A percentile compares a stretch with the other conserved stretches of the same genome.
These are phyloP conservation scores for Hyperopisus bebe DNA, from an alignment of 2,113 vertebrate genomes.

Conservation along the genomic window DNA sequence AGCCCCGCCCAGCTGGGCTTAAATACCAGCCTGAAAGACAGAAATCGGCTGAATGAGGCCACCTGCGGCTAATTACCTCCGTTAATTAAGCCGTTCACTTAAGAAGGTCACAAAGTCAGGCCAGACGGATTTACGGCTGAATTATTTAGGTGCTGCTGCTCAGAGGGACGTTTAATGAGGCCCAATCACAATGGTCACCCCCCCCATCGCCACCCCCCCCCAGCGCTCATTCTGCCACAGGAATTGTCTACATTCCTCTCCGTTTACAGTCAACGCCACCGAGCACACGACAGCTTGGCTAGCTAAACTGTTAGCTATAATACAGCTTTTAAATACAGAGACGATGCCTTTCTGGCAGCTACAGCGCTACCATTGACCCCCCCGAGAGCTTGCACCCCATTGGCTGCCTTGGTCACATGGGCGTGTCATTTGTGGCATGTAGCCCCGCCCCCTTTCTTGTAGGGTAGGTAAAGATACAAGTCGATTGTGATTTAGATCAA, in stretches of 20 bases:
- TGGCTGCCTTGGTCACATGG: neutral
- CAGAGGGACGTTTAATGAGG: neutral
- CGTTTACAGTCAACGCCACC: neutral
- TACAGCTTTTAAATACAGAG: neutral
- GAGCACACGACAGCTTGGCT: neutral
- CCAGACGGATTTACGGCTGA: neutral
- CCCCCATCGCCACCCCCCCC: neutral
- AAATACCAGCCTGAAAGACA: neutral
- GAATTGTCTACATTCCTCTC: too few species aligned
- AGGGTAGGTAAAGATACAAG: neutral
- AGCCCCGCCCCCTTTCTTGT: neutral
- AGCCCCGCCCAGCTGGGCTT: neutral
- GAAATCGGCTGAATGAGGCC: neutral
- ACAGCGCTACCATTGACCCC: neutral
- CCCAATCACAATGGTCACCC: neutral
- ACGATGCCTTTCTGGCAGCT: neutral
- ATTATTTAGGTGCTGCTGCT: neutral
- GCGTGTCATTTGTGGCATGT: neutral
- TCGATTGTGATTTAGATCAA: neutral
- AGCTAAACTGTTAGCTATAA: neutral
- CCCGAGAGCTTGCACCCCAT: neutral
- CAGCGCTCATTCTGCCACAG: neutral
- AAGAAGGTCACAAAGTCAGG: constrained; percentile 1
- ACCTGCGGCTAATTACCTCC: neutral
- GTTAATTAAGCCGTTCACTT: neutral